Base-by-base conservation (phyloP, 1,140 invertebrate genomes). In the Acyrthosiphon pisum region DNA sequence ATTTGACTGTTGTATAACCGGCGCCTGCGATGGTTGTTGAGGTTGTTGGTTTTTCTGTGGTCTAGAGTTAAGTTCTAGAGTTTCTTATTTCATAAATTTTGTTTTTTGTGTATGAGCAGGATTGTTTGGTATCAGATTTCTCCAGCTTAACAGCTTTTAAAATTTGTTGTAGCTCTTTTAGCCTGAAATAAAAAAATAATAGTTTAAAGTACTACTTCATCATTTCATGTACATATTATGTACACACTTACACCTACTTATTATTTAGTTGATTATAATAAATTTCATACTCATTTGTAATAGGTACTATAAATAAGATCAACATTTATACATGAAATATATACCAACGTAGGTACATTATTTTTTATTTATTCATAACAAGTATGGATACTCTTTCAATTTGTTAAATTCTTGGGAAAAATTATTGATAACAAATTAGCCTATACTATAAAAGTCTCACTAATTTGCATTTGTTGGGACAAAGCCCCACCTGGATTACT, bases 31-130 rank as follows among this genome's bases (percentile, higher is more conserved):
- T 44, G 76, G 23, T 86, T 2, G 23, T 84, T 37, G 48, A 53
- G 22, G n/a, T 83, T 53, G 76, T 50, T 41, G 35, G 2, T 3
- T 14, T 46, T 37, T 35, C 44, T 86, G 81, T 84, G 35, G 11
- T 93, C 91, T 93, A 56, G 91, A 41, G 3, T 56, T 56, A 86
- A 93, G 48, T 84, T 41, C 22, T 41, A 93, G 1, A 53, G 86
- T 93, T 86, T 93, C 56, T 56, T 93, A 48, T 93, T 20, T 93
- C 20, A 93, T 41, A 93, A 0, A 0, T 93, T 30, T 93, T 84
- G 91, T n/a, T 53, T 93, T 93, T 53, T 50, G 0, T 23, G 46
- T 0, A 53, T 81, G 22, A 86, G 11, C 48, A 20, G 91, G 30
- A 41, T 86, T 93, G 48, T 93, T 93, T 93, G 11, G 26, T 93